Percentiles rank a stretch among this genome's conserved stretches.
Evolutionary conservation across 2,113 vertebrate species (phyloP).

Genomic region (Corydoras sp.): DNA sequence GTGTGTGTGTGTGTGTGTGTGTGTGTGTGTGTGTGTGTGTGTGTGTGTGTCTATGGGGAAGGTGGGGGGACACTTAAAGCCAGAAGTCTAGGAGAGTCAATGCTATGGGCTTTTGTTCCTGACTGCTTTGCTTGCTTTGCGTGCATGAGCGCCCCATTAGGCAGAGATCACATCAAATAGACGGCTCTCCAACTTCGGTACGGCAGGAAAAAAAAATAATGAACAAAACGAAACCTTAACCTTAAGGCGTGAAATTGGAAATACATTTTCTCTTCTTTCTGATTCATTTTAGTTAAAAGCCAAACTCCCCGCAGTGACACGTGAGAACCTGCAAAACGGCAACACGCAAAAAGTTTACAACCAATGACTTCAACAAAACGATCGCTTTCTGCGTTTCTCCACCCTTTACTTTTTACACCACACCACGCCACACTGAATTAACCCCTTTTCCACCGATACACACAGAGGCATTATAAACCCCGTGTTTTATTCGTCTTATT

Average conservation of each 20-base stretch:
- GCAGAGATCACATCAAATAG: conserved; percentile 80
- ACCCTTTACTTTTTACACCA: too few species aligned
- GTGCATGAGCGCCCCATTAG: conserved; percentile 97
- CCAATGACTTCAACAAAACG: too few species aligned
- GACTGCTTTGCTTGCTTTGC: conserved; percentile 66
- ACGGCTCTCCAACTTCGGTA: conserved; percentile 7
- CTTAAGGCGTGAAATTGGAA: conserved; percentile 13
- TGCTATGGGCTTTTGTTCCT: conserved; percentile 85
- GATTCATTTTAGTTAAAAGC: neutral
- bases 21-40: conserved; percentile 68
- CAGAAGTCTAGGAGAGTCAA: conserved; percentile 76
- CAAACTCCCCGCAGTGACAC: neutral
- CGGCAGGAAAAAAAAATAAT: neutral
- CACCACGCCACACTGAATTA: too few species aligned
- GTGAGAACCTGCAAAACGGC: neutral
- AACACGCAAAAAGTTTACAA: neutral
- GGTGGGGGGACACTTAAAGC: conserved; percentile 69
- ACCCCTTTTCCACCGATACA: too few species aligned
- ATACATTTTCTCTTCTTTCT: neutral
- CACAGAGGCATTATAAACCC: too few species aligned
- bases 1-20: conserved; percentile 70
- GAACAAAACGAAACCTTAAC: conserved; percentile 5
- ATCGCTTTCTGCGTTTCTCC: too few species aligned
- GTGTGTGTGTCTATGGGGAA: conserved; percentile 68
- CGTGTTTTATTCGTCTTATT: too few species aligned